Conservation (phyloP, 2,113 vertebrate species). For the Ciconia stormi region DNA sequence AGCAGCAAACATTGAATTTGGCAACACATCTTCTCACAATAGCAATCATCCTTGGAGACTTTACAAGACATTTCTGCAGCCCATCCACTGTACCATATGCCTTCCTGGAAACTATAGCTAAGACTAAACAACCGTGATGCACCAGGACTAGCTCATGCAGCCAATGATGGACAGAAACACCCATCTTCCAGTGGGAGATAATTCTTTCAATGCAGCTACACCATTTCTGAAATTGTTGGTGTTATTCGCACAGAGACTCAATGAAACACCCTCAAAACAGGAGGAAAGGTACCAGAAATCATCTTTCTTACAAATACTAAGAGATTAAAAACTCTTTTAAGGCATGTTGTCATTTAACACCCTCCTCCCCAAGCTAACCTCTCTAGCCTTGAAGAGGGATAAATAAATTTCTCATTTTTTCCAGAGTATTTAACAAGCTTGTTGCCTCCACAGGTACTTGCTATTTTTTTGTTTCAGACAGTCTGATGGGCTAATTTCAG, state of each 20-base stretch:
- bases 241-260: background rate
- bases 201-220: background rate
- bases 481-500: background rate
- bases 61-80: background rate
- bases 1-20: background rate
- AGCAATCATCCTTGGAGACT: background rate
- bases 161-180: background rate
- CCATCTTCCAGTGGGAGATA: background rate
- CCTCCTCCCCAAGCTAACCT: background rate
- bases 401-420: background rate
- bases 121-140: background rate
- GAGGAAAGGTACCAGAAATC: background rate
- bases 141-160: background rate
- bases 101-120: background rate
- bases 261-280: background rate
- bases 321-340: background rate
- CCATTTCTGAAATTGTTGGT: background rate
- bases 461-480: background rate
- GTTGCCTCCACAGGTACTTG: background rate
- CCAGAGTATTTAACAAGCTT: background rate
- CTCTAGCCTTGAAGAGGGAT: background rate
- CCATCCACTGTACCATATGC: background rate
- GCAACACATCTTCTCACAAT: background rate
- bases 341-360: background rate
- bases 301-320: background rate